Percentiles rank a stretch among this genome's conserved stretches.
These are phyloP conservation scores for Petroica traversi DNA, from an alignment of 2,113 vertebrate genomes.

Conservation along the genomic window DNA sequence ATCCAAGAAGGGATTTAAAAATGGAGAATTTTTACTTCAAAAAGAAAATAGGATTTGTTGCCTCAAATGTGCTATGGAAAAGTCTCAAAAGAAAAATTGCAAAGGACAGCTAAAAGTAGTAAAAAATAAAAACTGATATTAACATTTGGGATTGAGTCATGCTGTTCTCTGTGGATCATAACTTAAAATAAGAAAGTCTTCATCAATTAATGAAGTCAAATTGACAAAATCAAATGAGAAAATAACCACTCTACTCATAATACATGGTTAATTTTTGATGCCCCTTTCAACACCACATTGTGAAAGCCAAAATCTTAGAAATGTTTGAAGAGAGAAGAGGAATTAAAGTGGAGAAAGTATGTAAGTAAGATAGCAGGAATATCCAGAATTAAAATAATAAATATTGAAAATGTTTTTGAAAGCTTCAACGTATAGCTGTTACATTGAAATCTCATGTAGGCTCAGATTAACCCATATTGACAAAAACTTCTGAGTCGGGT, in stretches of 20 bases:
- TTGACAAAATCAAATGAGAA: not conserved
- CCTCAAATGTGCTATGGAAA: not conserved
- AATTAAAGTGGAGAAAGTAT: rapidly evolving
- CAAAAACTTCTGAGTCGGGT: not conserved
- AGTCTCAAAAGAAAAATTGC: not conserved
- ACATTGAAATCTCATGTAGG: not conserved
- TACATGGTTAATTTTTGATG: not conserved
- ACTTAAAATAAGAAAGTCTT: not conserved
- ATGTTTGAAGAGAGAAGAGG: not conserved
- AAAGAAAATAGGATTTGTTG: not conserved
- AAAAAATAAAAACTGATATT: not conserved
- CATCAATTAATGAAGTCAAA: not conserved
- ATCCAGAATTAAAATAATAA: not conserved
- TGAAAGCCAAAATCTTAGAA: not conserved
- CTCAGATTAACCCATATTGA: not conserved
- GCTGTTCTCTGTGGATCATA: not conserved
- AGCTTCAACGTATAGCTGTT: not conserved
- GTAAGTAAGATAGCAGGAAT: not conserved
- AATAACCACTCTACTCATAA: rapidly evolving
- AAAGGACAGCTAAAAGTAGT: not conserved
- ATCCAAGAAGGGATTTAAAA: not conserved
- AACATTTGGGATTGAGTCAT: not conserved
- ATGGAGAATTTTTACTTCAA: not conserved
- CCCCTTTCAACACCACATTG: not conserved
- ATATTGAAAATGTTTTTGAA: not conserved